Evolutionary conservation across 2,113 vertebrate species (phyloP), one percentile per base, ranked within the genome.

Genomic region (Bufo bufo): DNA sequence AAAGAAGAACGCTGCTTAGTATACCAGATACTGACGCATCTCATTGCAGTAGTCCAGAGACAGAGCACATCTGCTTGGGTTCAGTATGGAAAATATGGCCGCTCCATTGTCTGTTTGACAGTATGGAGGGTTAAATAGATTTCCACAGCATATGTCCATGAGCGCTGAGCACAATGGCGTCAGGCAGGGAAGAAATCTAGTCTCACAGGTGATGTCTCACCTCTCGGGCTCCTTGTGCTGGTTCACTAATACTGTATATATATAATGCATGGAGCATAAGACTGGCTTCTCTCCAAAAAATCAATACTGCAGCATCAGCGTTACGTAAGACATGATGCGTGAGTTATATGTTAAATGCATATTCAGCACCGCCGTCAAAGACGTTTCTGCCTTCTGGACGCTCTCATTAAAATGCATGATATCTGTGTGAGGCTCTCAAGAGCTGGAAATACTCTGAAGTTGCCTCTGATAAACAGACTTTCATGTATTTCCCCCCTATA

Each of bases 351-450:
- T 8, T 77, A 63, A 88, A 65, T 63, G 79, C 86, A 52, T 61
- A 88, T 88, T 88, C 86, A 88, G 80, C 86, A 88, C 56, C 80
- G 20, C 11, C 20, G 56, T 54, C 80, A 71, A 82, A 87, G 78
- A 87, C 23, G 77, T 61, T 81, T 87, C 61, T 81, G 50, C 86
- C 86, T 82, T 72, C 77, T 50, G 43, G 86, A 56, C 23, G 79
- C 63, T 43, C 86, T 63, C 86, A 88, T 88, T 83, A 88, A 83
- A 82, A 88, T 82, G 86, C 49, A 88, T 82, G 66, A 83, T 50
- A 77, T 75, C 49, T 65, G 52, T 56, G 61, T 56, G 58, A 43
- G 45, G 8, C 59, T 86, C 72, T 77, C 45, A 49, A 58, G 83
- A 85, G 54, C 84, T 85, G 52, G 4, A 85, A 77, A 56, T 47